phyloP scores from a whole-genome alignment of 1,140 invertebrate genomes.

The Pygmarrhopalites habei region DNA sequence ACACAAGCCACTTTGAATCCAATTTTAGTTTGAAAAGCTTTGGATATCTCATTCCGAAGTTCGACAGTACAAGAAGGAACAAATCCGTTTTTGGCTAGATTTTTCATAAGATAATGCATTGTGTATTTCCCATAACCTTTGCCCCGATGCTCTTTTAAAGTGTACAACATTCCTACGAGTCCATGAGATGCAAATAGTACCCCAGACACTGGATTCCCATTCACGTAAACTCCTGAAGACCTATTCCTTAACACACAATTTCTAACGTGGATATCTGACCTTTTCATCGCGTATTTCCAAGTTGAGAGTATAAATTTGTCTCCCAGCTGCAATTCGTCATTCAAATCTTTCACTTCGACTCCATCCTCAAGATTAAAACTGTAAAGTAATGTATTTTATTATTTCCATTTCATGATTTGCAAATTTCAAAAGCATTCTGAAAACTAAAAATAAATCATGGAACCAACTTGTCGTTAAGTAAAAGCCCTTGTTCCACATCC shows the following conservation, averaged over 20 bases:
- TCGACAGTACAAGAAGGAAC: slow-evolving; percentile 25
- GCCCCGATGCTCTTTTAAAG: not conserved
- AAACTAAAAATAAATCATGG: no score
- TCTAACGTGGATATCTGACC: not conserved
- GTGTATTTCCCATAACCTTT: slow-evolving; percentile 12
- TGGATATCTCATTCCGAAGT: slow-evolving; percentile 15
- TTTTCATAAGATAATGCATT: slow-evolving; percentile 20
- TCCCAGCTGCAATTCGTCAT: not conserved
- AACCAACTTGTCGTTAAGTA: no score
- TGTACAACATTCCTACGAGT: not conserved
- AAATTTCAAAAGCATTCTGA: no score
- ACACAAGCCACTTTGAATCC: slow-evolving; percentile 15
- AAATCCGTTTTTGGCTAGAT: slow-evolving; percentile 2
- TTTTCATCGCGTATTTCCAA: not conserved
- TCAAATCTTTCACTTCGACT: not conserved
- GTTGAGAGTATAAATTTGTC: not conserved
- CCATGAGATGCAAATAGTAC: not conserved
- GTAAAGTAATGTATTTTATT: no score
- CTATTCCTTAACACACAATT: not conserved
- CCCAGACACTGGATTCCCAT: not conserved
- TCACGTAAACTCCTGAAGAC: not conserved
- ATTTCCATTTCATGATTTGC: no score
- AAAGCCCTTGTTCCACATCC: no score
- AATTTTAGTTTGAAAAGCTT: slow-evolving; percentile 16
- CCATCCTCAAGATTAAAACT: not conserved